phyloP scores from a whole-genome alignment of 2,113 vertebrate genomes.

The Muntiacus muntjak region DNA sequence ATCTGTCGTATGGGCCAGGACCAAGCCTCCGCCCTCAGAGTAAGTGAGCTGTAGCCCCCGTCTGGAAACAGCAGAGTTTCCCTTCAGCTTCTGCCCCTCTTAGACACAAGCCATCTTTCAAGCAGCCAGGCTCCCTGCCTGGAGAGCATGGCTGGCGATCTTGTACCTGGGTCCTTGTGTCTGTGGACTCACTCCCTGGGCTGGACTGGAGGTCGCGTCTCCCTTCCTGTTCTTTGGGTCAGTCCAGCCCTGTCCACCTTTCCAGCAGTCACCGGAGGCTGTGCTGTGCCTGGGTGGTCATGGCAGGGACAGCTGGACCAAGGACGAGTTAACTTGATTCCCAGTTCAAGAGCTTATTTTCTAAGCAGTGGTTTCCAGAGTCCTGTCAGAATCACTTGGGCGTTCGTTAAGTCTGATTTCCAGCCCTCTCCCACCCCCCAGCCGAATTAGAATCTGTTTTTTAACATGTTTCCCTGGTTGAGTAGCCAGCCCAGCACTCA shows the following conservation, averaged over 20 bases:
- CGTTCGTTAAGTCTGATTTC: neutral
- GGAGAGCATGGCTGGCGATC: accelerated
- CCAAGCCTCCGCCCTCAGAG: constrained; percentile 99
- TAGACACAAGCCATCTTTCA: neutral
- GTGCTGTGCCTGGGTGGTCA: neutral
- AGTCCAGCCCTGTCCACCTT: neutral
- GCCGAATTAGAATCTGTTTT: neutral
- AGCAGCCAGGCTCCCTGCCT: accelerated
- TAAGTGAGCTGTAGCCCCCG: constrained; percentile 74
- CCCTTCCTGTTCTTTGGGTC: neutral
- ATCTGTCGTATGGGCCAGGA: constrained; percentile 99
- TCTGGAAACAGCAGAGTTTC: neutral
- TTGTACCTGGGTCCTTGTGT: neutral
- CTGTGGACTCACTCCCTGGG: neutral
- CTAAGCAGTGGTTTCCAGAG: neutral
- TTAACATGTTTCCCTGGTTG: no score
- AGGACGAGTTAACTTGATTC: neutral
- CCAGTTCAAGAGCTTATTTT: neutral
- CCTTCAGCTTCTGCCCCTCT: neutral
- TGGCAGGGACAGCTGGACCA: neutral
- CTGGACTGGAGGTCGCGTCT: neutral
- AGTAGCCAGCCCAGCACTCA: neutral
- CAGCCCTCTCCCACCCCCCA: accelerated
- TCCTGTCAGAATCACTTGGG: neutral
- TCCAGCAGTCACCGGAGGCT: neutral